Evolutionary conservation across 1,140 invertebrate species (phyloP), one percentile per base, ranked within the genome.

Genomic region (Trichogramma pretiosum): DNA sequence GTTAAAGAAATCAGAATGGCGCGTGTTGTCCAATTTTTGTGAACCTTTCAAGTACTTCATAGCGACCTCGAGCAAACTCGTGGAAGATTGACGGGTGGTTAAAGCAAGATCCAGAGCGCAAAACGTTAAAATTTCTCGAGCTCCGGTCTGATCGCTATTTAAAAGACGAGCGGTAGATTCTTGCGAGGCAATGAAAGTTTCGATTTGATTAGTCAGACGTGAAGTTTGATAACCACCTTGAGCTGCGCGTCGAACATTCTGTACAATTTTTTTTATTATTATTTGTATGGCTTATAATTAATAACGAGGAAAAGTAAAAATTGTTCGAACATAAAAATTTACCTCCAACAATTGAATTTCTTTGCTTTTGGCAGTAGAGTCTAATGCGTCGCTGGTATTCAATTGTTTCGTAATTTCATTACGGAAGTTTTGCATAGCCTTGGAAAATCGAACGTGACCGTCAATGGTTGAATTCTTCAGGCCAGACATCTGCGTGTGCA

Each of bases 181-280:
- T 52, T 66, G 64, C 9, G 64, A 55, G 3, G 63, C 59, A 3
- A 69, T 28, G 30, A 68, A 67, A 19, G 64, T 67, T 38, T 70
- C 66, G 2, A 70, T 45, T 45, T 62, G 58, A 26, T 56, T 58
- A 5, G 64, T 57, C 4, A 61, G 48, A 17, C 57, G 59, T 2
- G 61, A 63, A 5, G 57, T 55, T 14, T 62, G 54, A 35, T 63
- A 56, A 30, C 63, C 61, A 32, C 56, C 64, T 34, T 60, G 53
- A 7, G 56, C 59, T 19, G 55, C 62, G 43, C 56, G 51, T 28
- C 63, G 61, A 45, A 70, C 59, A 21, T 62, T 65, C 65, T 68
- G 33, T 22, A 39, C 5, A 28, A 28, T 28, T 7, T 28, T 5
- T 28, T 11, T 28, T 11, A 28, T 28, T 28, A 28, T 28, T 28